These are phyloP conservation scores for Neogobius melanostomus DNA, from an alignment of 2,113 vertebrate genomes.

Conservation along the genomic window DNA sequence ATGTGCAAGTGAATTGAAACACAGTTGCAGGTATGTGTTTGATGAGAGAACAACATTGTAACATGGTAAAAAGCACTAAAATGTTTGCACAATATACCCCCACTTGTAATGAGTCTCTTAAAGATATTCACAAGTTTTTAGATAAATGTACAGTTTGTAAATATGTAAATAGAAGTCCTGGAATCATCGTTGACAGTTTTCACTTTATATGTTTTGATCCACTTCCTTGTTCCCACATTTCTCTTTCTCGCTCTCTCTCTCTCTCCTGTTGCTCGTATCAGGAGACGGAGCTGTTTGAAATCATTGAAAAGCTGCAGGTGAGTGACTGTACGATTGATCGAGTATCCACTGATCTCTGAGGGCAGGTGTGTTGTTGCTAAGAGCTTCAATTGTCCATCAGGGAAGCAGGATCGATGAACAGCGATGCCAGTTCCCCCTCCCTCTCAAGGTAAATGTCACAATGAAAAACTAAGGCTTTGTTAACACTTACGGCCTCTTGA, in stretches of 20 bases:
- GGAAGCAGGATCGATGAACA: conserved; percentile 87
- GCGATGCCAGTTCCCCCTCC: conserved; percentile 84
- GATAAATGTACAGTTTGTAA: too few relatives aligned
- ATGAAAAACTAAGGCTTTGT: background rate
- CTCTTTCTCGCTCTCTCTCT: conserved; percentile 24
- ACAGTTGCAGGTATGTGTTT: too few relatives aligned
- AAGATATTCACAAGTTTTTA: too few relatives aligned
- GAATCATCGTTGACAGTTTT: background rate
- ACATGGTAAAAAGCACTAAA: too few relatives aligned
- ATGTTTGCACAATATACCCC: too few relatives aligned
- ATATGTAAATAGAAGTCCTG: background rate
- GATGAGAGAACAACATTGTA: too few relatives aligned
- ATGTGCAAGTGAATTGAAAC: too few relatives aligned
- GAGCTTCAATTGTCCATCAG: conserved; percentile 64
- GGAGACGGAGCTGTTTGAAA: conserved; percentile 89
- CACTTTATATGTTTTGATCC: conserved; percentile 25
- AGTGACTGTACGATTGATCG: conserved; percentile 31
- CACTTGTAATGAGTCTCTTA: too few relatives aligned
- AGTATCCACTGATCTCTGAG: conserved; percentile 12
- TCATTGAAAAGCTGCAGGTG: conserved; percentile 86
- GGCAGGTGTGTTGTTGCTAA: conserved; percentile 29
- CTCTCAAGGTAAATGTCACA: conserved; percentile 78
- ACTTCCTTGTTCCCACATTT: conserved; percentile 34
- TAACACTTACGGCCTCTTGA: background rate
- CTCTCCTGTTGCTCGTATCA: conserved; percentile 49